Evolutionary conservation across 2,113 vertebrate species (phyloP).

Genomic region (Oreochromis spilurus): DNA sequence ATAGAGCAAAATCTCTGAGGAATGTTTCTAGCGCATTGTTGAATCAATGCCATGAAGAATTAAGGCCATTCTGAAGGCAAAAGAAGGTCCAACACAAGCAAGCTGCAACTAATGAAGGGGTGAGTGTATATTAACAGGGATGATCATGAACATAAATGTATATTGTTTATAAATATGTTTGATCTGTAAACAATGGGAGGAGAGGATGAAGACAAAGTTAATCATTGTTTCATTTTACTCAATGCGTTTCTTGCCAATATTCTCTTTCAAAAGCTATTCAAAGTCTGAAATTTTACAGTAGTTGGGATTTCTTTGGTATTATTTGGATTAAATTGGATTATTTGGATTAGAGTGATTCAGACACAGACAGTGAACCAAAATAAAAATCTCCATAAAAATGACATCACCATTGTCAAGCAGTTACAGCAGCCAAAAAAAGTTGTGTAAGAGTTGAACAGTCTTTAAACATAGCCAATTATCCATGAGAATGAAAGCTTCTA

Average conservation of each 20-base stretch:
- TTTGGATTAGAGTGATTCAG: background rate
- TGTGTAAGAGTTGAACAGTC: fast-evolving
- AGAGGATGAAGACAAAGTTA: background rate
- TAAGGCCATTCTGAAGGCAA: background rate
- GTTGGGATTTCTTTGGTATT: background rate
- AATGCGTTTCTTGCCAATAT: fast-evolving
- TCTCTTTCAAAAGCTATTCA: background rate
- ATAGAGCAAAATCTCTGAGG: background rate
- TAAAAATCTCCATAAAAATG: background rate
- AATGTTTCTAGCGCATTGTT: background rate
- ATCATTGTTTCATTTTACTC: background rate
- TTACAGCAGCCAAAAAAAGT: background rate
- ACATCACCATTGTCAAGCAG: background rate
- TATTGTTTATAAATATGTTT: background rate
- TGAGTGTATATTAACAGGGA: background rate
- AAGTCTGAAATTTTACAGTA: background rate
- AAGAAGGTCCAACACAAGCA: background rate
- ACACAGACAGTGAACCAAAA: background rate
- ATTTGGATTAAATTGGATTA: background rate
- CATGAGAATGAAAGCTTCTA: background rate
- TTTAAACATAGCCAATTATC: background rate
- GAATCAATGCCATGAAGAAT: background rate
- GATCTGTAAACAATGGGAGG: background rate
- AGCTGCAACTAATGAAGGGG: background rate
- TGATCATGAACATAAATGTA: background rate